phyloP scores from a whole-genome alignment of 2,888 invertebrate species.

The Nymphalis c-album region DNA sequence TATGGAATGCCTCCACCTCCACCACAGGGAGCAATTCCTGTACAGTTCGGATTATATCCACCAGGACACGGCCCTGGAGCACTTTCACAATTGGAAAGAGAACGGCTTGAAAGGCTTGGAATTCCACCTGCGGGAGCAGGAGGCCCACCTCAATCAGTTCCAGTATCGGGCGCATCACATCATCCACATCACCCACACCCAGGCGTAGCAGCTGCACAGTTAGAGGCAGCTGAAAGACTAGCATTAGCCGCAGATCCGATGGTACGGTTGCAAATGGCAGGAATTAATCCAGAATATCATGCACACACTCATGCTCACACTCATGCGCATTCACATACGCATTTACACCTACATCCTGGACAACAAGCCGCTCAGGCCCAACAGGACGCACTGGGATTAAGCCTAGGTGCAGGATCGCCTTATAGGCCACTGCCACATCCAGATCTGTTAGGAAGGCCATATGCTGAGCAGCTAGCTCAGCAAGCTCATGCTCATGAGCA shows the following conservation, averaged over 20 bases:
- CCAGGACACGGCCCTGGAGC: conserved; percentile 86
- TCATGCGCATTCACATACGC: conserved; percentile 94
- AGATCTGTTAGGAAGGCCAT: conserved; percentile 89
- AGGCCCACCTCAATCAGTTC: conserved; percentile 73
- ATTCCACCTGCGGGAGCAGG: conserved; percentile 83
- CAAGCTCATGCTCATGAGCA: conserved; percentile 92
- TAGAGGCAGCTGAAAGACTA: conserved; percentile 88
- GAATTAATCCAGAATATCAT: conserved; percentile 93
- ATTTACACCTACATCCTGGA: conserved; percentile 89
- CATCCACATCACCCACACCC: conserved; percentile 81
- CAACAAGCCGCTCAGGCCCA: conserved; percentile 85
- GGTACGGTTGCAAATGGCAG: conserved; percentile 96
- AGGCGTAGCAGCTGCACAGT: conserved; percentile 81
- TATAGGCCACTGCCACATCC: conserved; percentile 87
- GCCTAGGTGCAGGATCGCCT: conserved; percentile 73
- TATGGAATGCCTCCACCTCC: conserved; percentile 84
- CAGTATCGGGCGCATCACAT: conserved; percentile 79
- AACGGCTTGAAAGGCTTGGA: conserved; percentile 91
- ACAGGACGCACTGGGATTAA: conserved; percentile 83
- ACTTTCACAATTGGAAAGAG: conserved; percentile 92
- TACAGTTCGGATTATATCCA: conserved; percentile 87
- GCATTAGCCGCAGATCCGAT: conserved; percentile 95
- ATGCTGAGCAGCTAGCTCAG: conserved; percentile 90
- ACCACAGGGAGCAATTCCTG: conserved; percentile 84
- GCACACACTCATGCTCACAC: conserved; percentile 96